Conservation (phyloP, 2,113 vertebrate species). For the Collichthys lucidus region DNA sequence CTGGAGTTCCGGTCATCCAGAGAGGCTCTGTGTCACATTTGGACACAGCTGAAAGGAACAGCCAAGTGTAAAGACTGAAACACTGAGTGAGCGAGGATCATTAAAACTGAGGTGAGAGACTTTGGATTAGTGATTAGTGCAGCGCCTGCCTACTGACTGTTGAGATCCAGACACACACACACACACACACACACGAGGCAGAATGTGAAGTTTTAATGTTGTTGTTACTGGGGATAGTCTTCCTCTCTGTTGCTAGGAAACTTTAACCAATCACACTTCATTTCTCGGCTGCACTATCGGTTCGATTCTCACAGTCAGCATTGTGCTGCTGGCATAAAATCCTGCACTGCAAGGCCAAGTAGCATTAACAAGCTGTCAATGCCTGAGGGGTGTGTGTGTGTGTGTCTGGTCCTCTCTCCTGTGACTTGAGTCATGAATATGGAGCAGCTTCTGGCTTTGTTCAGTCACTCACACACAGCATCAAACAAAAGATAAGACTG, state of each 20-base stretch:
- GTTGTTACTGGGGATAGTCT: neutral
- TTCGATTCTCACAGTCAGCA: conserved; percentile 35
- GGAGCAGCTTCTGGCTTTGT: conserved; percentile 40
- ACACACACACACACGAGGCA: neutral
- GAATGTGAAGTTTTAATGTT: neutral
- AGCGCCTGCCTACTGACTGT: neutral
- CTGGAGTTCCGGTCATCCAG: neutral
- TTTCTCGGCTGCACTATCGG: neutral
- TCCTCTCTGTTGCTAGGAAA: conserved; percentile 32
- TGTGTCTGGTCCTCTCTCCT: conserved; percentile 40
- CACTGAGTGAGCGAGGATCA: neutral
- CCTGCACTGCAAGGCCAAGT: conserved; percentile 42
- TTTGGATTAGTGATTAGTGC: neutral
- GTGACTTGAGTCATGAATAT: conserved; percentile 46
- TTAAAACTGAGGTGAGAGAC: neutral
- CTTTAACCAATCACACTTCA: neutral
- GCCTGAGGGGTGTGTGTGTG: conserved; percentile 36
- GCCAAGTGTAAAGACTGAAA: neutral
- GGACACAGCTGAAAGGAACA: neutral
- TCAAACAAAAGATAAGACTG: conserved; percentile 36
- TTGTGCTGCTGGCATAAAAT: conserved; percentile 24
- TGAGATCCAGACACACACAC: neutral
- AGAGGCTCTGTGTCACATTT: neutral
- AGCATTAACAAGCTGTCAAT: conserved; percentile 53
- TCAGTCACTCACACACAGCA: conserved; percentile 41